Base-by-base conservation (phyloP, 2,888 invertebrate genomes). In the Agonopterix subpropinquella region DNA sequence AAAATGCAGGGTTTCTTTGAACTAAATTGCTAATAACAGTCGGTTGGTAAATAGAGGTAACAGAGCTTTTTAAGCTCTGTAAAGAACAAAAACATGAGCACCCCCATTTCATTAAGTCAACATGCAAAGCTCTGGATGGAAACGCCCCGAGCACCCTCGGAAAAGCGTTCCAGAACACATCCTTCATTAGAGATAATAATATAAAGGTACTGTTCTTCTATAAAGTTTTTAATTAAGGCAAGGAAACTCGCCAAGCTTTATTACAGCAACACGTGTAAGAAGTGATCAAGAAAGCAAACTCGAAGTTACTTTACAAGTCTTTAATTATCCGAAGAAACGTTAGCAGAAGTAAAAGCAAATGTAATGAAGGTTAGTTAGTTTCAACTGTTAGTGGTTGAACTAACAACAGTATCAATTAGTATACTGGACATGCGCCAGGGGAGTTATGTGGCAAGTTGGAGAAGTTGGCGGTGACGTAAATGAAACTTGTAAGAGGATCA, bases 351-450 rank as follows among this genome's bases (percentile, higher is more conserved):
- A 28, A 28, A 28, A 28, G 28, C 28, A 28, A 28, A 28, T 28
- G 28, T 5, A 28, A 28, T 28, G 28, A 28, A 28, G 28, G 11
- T 39, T 39, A 39, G 11, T 39, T 39, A 39, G n/a, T 39, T 39
- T 39, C 39, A 39, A 42, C 11, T 42, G 42, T 11, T 42, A 28
- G 28, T 28, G 28, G 28, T 7, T 28, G 7, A 28, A 28, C 28
- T 28, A 28, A 42, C 43, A 47, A 42, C 36, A 47, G 43, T 37
- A 48, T 48, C 50, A 58, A 55, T 55, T 56, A 58, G 50, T 47
- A 11, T 43, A 41, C 48, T 53, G 56, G 60, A 49, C 50, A 47
- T 43, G 35, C 35, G 56, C 56, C 54, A 58, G 53, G 43, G 37
- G 50, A 42, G 52, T 46, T 53, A 53, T 49, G 47, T 47, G 49